A percentile compares a stretch with the other conserved stretches of the same genome.
phyloP scores from a whole-genome alignment of 1,140 invertebrate species.

The Magallana ariakensis region DNA sequence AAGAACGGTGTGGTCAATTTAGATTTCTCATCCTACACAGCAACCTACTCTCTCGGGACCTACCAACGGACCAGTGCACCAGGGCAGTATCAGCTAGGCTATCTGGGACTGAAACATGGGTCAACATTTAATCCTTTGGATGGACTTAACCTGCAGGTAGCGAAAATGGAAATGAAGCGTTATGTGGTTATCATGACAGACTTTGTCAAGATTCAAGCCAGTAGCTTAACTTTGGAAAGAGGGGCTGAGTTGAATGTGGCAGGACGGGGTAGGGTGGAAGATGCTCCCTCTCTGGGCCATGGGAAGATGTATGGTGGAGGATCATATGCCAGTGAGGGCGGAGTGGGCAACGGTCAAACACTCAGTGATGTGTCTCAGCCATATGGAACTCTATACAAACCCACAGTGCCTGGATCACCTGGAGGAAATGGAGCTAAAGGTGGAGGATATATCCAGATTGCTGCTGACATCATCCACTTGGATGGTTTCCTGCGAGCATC shows the following conservation, averaged over 20 bases:
- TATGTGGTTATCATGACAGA: conserved; percentile 62
- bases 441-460: conserved; percentile 66
- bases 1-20: conserved; percentile 61
- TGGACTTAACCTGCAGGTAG: conserved; percentile 62
- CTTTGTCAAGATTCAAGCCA: conserved; percentile 64
- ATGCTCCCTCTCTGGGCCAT: conserved; percentile 56
- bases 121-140: conserved; percentile 60
- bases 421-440: conserved; percentile 66
- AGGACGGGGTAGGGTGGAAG: conserved; percentile 53
- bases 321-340: conserved; percentile 68
- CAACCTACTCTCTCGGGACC: conserved; percentile 59
- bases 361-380: conserved; percentile 56
- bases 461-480: conserved; percentile 61
- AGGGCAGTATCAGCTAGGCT: conserved; percentile 63
- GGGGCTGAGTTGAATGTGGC: conserved; percentile 64
- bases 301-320: conserved; percentile 64
- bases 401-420: conserved; percentile 59
- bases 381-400: conserved; percentile 69
- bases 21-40: conserved; percentile 68
- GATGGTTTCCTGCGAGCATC: conserved; percentile 67
- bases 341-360: conserved; percentile 57
- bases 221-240: conserved; percentile 64
- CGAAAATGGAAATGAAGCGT: conserved; percentile 68
- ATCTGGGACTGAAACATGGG: conserved; percentile 64
- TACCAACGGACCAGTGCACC: conserved; percentile 58